These are phyloP conservation scores for Tanypteryx hageni DNA, from an alignment of 2,888 invertebrate genomes.

Conservation along the genomic window DNA sequence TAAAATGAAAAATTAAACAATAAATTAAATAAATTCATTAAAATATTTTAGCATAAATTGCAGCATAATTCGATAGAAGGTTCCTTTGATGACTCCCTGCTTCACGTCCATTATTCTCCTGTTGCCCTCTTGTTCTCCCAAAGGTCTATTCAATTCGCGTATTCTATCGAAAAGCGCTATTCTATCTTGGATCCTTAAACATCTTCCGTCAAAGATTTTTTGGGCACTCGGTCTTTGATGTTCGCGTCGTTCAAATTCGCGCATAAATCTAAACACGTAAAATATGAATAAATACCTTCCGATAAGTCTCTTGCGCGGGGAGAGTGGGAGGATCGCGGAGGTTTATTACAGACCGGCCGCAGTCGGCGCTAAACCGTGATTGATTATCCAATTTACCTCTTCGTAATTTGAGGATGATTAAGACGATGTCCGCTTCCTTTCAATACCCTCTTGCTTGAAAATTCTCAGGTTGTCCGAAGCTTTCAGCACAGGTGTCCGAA, in stretches of 20 bases:
- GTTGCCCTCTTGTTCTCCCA: too few species aligned
- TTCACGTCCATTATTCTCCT: too few species aligned
- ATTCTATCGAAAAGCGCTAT: too few species aligned
- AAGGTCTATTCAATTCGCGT: too few species aligned
- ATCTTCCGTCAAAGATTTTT: background rate
- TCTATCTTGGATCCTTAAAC: background rate
- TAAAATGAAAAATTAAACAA: too few species aligned
- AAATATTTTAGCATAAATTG: too few species aligned
- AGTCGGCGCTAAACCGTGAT: background rate
- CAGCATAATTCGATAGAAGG: too few species aligned
- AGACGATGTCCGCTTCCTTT: background rate
- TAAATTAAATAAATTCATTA: too few species aligned
- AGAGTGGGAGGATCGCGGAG: background rate
- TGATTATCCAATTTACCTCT: background rate
- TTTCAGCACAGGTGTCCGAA: constrained; percentile 17
- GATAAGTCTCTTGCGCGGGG: background rate
- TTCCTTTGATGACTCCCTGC: too few species aligned
- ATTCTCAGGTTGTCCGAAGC: background rate
- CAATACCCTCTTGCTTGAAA: background rate
- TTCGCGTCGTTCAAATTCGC: background rate
- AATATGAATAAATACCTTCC: background rate
- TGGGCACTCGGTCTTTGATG: background rate
- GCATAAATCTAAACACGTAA: background rate
- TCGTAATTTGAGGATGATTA: constrained; percentile 6
- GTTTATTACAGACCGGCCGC: background rate